These are phyloP conservation scores for Hydrophis major DNA, from an alignment of 2,797 vertebrate species.

Conservation along the genomic window DNA sequence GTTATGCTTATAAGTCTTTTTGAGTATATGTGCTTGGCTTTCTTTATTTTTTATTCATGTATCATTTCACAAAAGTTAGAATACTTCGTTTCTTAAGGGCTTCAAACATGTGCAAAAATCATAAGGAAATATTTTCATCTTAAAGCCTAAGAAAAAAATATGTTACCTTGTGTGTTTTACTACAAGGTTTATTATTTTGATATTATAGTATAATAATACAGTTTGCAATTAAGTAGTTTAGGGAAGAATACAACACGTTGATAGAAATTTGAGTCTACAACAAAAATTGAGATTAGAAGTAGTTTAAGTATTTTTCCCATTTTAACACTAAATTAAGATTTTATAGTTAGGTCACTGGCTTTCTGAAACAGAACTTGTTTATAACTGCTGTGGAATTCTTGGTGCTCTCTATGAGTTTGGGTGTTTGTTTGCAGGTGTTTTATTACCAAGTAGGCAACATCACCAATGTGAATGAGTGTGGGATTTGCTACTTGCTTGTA, in stretches of 20 bases:
- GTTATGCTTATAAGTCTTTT: no score
- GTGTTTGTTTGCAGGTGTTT: neutral
- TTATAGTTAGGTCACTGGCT: neutral
- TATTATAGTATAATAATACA: neutral
- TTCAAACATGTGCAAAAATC: neutral
- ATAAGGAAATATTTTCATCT: neutral
- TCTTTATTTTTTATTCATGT: neutral
- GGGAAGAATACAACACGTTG: neutral
- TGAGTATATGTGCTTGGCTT: neutral
- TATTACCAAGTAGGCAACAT: neutral
- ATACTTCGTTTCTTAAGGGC: accelerated
- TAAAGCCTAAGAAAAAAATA: neutral
- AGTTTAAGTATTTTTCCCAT: neutral
- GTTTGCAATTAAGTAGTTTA: neutral
- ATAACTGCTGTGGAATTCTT: neutral
- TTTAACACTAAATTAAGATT: neutral
- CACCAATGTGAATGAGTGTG: neutral
- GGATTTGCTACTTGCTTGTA: neutral
- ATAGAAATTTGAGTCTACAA: neutral
- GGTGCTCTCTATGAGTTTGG: neutral
- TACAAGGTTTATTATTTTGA: neutral
- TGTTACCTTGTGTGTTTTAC: neutral
- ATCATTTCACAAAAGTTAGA: neutral
- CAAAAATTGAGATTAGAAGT: neutral
- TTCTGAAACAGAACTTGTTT: neutral